phyloP scores from a whole-genome alignment of 2,888 invertebrate genomes.

The Panzeria rudis region DNA sequence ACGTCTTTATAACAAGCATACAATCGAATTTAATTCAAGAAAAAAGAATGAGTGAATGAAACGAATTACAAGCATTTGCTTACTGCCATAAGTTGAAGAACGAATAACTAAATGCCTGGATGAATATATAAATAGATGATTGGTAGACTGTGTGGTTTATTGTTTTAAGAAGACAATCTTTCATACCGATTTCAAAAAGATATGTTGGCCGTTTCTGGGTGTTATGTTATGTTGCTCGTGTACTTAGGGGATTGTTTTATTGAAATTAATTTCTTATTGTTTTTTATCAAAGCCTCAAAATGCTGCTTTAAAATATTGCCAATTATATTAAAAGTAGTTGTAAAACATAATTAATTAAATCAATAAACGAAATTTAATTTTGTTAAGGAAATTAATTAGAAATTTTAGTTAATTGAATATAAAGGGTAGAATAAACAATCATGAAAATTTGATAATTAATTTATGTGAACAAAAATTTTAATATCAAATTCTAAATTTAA shows the following conservation, averaged over 20 bases:
- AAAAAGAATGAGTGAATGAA: neutral
- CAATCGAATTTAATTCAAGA: slow-evolving; percentile 14
- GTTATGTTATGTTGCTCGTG: neutral
- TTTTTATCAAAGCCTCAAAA: slow-evolving; percentile 26
- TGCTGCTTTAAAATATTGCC: slow-evolving; percentile 34
- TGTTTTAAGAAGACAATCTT: slow-evolving; percentile 39
- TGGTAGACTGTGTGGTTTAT: slow-evolving; percentile 20
- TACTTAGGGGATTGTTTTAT: slow-evolving; percentile 45
- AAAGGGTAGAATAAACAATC: neutral
- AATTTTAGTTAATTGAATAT: slow-evolving; percentile 15
- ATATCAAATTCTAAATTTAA: neutral
- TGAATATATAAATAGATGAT: slow-evolving; percentile 1
- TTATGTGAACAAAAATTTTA: neutral
- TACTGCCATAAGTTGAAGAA: slow-evolving; percentile 1
- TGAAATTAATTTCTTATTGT: slow-evolving; percentile 57
- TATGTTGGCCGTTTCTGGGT: neutral
- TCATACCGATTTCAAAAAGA: slow-evolving; percentile 30
- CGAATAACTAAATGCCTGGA: neutral
- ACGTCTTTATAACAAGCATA: slow-evolving; percentile 53
- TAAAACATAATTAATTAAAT: slow-evolving; percentile 44
- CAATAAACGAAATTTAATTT: slow-evolving; percentile 40
- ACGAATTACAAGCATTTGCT: slow-evolving; percentile 1
- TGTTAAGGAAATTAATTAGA: slow-evolving; percentile 38
- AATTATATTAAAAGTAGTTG: slow-evolving; percentile 28
- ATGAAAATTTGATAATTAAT: neutral